phyloP scores from a whole-genome alignment of 2,888 invertebrate genomes.

The Netelia melanura region DNA sequence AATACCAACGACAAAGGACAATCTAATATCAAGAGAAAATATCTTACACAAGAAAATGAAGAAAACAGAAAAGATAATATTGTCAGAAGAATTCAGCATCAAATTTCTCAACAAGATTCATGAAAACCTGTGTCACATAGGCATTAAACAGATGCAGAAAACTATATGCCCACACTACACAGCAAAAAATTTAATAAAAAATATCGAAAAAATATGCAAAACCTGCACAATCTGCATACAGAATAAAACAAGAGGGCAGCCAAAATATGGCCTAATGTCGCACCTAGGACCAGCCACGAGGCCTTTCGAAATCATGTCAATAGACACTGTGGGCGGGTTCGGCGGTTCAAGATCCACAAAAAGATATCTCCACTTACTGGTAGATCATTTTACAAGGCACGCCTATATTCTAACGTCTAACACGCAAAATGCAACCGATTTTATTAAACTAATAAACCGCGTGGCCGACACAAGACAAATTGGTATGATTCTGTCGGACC shows the following conservation, averaged over 20 bases:
- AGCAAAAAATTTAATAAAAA: slow-evolving; percentile 61
- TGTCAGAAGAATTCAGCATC: slow-evolving; percentile 62
- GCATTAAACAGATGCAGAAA: slow-evolving; percentile 64
- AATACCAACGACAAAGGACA: not conserved
- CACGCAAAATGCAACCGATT: slow-evolving; percentile 71
- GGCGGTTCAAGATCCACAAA: slow-evolving; percentile 74
- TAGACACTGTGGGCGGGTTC: slow-evolving; percentile 77
- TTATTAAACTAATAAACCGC: slow-evolving; percentile 70
- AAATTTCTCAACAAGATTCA: slow-evolving; percentile 63
- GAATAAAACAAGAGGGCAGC: slow-evolving; percentile 75
- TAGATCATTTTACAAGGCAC: slow-evolving; percentile 75
- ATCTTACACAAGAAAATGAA: not conserved
- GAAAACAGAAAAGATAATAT: slow-evolving; percentile 64
- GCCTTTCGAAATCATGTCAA: slow-evolving; percentile 75
- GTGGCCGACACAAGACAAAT: slow-evolving; percentile 55
- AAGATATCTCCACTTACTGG: slow-evolving; percentile 75
- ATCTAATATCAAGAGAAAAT: not conserved
- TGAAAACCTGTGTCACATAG: slow-evolving; percentile 53
- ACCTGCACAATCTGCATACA: slow-evolving; percentile 72
- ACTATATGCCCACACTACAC: slow-evolving; percentile 61
- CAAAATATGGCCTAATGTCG: slow-evolving; percentile 70
- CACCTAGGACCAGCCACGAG: slow-evolving; percentile 74
- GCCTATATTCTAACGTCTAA: slow-evolving; percentile 72
- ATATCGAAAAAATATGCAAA: slow-evolving; percentile 68
- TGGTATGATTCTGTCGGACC: slow-evolving; percentile 69